Evolutionary conservation across 2,888 invertebrate genomes (phyloP), one percentile per base, ranked within the genome.

Genomic region (Atrina japonica): DNA sequence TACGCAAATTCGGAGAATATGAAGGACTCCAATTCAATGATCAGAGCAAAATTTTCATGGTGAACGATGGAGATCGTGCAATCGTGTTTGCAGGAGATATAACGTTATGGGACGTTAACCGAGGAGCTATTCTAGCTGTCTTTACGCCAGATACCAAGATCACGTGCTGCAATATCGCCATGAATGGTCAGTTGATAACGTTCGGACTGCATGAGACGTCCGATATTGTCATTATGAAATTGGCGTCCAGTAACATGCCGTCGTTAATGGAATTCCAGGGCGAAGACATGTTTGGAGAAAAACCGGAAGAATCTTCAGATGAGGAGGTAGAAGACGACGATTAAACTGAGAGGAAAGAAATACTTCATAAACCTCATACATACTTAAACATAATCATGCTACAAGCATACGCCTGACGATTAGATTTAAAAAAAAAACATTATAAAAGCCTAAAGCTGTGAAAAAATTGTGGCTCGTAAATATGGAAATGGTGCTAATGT

Each of bases 71-170:
- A 1, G 71, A 55, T 1, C 75, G 76, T 21, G 89, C 86, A 7
- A 83, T 89, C 7, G 86, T 90, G 7, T 86, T 84, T 60, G 86
- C 89, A 16, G 86, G 88, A 5, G 88, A 88, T 52, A 85, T 90
- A 23, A 88, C 89, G 1, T 66, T 90, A 7, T 90, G 89, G 90
- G 89, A 90, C 66, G 67, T 89, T 3, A 84, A 86, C 23, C 63
- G 77, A 11, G 84, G 80, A 1, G 73, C 58, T 0, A 73, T 87
- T 2, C 66, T 89, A 21, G 80, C 88, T 5, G 86, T 86, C 1
- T 89, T 89, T 72, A 88, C 86, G 0, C 88, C 90, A 5, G 90
- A 90, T 64, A 86, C 83, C 29, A 77, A 77, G 11, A 86, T 89
- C 29, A 85, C 84, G 63, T 83, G 84, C 60, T 83, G 88, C 35